A percentile compares a stretch with the other conserved stretches of the same genome.
Conservation (phyloP, 2,888 invertebrate genomes). For the Epinotia demarniana region DNA sequence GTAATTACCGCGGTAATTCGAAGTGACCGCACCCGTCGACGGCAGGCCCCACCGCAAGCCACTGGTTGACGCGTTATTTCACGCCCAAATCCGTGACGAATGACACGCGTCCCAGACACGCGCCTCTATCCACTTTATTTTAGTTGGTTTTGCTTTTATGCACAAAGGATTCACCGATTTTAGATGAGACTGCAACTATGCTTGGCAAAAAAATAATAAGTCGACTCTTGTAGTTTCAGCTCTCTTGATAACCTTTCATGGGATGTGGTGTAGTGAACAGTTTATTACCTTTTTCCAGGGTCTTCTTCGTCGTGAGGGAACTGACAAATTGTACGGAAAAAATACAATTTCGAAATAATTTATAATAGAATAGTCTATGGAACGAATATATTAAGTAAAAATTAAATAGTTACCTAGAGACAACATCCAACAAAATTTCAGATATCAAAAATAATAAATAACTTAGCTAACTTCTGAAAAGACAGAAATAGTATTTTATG, state of each 20-base stretch:
- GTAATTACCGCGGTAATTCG: slow-evolving; percentile 60
- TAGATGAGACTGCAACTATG: background rate
- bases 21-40: slow-evolving; percentile 71
- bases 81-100: slow-evolving; percentile 73
- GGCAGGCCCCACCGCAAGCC: slow-evolving; percentile 67
- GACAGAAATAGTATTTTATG: no score
- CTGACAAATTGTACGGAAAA: no score
- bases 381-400: no score
- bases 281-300: no score
- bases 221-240: background rate
- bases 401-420: no score
- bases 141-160: slow-evolving; percentile 21
- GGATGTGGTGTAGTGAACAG: no score
- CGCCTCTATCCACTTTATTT: slow-evolving; percentile 27
- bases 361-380: no score
- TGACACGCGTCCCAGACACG: slow-evolving; percentile 58
- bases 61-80: slow-evolving; percentile 70
- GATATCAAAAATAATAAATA: no score
- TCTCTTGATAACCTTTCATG: background rate
- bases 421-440: no score
- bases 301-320: no score
- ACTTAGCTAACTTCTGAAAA: no score
- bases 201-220: background rate
- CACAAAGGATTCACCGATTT: background rate
- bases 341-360: no score